Percentiles rank a stretch among this genome's conserved stretches.
These are phyloP conservation scores for Adela reaumurella DNA, from an alignment of 2,888 invertebrate species.

Conservation along the genomic window DNA sequence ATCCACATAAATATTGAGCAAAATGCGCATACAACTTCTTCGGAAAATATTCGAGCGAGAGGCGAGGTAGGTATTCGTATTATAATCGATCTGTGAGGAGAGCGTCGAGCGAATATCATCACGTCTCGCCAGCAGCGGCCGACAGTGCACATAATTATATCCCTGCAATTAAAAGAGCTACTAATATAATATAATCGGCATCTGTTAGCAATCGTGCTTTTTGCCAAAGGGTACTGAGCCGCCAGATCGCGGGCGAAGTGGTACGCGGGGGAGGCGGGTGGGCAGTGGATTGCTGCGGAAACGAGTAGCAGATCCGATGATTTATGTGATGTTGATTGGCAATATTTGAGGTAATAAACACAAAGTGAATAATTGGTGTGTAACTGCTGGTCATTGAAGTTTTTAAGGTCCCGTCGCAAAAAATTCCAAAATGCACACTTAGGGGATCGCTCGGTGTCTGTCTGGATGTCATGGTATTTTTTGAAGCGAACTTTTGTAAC, in stretches of 20 bases:
- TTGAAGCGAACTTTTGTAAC: too few relatives aligned
- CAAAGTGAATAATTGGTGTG: too few relatives aligned
- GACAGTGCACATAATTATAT: constrained; percentile 39
- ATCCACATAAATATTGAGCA: background rate
- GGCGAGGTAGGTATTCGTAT: background rate
- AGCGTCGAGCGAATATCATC: background rate
- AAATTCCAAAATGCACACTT: too few relatives aligned
- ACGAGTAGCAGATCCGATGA: too few relatives aligned
- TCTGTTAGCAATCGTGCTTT: constrained; percentile 45
- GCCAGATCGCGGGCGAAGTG: constrained; percentile 15
- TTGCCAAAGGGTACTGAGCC: constrained; percentile 37
- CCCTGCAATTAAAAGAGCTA: constrained; percentile 48
- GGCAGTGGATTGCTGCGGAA: too few relatives aligned
- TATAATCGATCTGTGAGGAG: background rate
- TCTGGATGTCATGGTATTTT: too few relatives aligned
- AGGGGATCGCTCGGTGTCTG: too few relatives aligned
- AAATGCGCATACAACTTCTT: background rate
- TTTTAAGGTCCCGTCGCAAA: too few relatives aligned
- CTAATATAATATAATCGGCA: constrained; percentile 55
- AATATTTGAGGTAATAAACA: too few relatives aligned
- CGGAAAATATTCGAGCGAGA: background rate
- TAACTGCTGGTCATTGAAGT: too few relatives aligned
- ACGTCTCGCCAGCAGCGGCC: background rate
- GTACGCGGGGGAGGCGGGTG: background rate
- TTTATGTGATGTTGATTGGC: too few relatives aligned